Evolutionary conservation across 2,888 invertebrate species (phyloP), one percentile per base, ranked within the genome.

Genomic region (Aphidius colemani): DNA sequence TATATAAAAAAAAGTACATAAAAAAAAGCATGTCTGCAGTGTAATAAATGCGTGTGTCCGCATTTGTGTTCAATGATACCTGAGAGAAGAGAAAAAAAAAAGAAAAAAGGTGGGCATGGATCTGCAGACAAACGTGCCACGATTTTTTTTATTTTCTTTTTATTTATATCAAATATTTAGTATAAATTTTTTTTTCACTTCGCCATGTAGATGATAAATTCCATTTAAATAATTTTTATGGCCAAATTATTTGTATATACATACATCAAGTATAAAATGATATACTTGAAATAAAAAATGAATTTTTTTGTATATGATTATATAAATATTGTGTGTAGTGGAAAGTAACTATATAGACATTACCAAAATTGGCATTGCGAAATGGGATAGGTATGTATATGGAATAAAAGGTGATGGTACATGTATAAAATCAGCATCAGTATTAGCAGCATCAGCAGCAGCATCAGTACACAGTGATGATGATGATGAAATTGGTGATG

Each of bases 91-190:
- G 2, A 18, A n/a, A 46, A 43, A 18, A 58, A 56, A 43, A 53
- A 53, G 39, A 58, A 53, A 59, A 56, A 53, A 61, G 60, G 44
- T 57, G 61, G 61, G 48, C 50, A 61, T 58, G 64, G 57, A 51
- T 18, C 59, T 49, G 59, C 61, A 11, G 58, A 39, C 48, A 56
- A 68, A 67, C 67, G 69, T 68, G 69, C 66, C 48, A 63, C 67
- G 69, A 68, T 69, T 65, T 60, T 67, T 60, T 51, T 59, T 53
- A 63, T 46, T 11, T 55, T 59, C 61, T 50, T 71, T 18, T 57
- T 67, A 68, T 70, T 77, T 76, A 76, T 77, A 72, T 76, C 74
- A 30, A 30, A 30, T 30, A 75, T 76, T 77, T 72, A 70, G 70
- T 69, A 46, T 70, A 63, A 57, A 44, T 43, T 48, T 40, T 39